Conservation (phyloP, 1,140 invertebrate species). For the Pseudomyrmex cubaensis region DNA sequence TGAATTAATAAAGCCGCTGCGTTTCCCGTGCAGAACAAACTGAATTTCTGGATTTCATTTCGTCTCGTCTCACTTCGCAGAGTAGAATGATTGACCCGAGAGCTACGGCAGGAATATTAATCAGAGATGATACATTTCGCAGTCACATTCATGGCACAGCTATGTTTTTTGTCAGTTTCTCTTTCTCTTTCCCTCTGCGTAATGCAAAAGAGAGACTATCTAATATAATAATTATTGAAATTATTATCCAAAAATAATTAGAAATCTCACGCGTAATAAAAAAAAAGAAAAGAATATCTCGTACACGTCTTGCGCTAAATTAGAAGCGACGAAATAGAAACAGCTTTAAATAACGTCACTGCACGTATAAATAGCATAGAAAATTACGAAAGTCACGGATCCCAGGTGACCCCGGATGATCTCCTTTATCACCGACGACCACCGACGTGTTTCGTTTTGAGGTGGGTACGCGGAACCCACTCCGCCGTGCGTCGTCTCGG, state of each 20-base stretch:
- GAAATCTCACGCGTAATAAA: no score
- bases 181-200: slow-evolving; percentile 4
- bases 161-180: slow-evolving; percentile 13
- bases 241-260: slow-evolving; percentile 13
- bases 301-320: neutral
- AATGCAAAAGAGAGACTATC: neutral
- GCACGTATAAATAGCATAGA: slow-evolving; percentile 53
- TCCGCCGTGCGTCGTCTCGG: neutral
- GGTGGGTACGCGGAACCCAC: neutral
- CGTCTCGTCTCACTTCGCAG: slow-evolving; percentile 67
- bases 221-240: neutral
- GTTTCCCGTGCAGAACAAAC: slow-evolving; percentile 67
- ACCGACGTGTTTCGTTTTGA: slow-evolving; percentile 65
- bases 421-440: slow-evolving; percentile 58
- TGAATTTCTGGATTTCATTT: slow-evolving; percentile 72
- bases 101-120: slow-evolving; percentile 64
- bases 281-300: slow-evolving; percentile 8
- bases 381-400: slow-evolving; percentile 15
- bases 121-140: slow-evolving; percentile 60
- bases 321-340: neutral
- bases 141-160: slow-evolving; percentile 49
- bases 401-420: slow-evolving; percentile 41
- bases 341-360: neutral
- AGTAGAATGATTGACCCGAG: slow-evolving; percentile 69
- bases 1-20: slow-evolving; percentile 67